Percentiles rank a stretch among this genome's conserved stretches.
These are phyloP conservation scores for Heliconius congener DNA, from an alignment of 1,140 invertebrate species.

Conservation along the genomic window DNA sequence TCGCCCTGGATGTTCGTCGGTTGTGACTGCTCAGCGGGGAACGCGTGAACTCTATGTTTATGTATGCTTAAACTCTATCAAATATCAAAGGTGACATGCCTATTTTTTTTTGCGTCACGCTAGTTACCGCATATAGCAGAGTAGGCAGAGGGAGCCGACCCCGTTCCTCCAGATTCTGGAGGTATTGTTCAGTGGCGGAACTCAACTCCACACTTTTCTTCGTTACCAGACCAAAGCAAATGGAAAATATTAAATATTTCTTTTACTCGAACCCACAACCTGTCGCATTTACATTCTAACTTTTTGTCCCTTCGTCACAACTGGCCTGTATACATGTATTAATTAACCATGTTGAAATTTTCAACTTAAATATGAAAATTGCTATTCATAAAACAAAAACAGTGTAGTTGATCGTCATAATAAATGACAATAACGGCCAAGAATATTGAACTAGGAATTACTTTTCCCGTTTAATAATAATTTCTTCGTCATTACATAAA, in stretches of 20 bases:
- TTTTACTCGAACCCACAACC: too few relatives aligned
- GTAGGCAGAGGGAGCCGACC: too few relatives aligned
- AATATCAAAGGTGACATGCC: neutral
- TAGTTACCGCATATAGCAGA: too few relatives aligned
- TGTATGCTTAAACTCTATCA: neutral
- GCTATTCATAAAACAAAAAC: neutral
- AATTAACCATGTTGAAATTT: neutral
- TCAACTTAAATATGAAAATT: neutral
- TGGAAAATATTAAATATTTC: too few relatives aligned
- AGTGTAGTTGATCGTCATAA: neutral
- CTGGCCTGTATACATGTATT: too few relatives aligned
- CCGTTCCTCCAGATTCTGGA: too few relatives aligned
- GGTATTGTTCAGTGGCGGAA: too few relatives aligned
- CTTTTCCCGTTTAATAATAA: conserved; percentile 30
- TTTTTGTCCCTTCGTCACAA: too few relatives aligned
- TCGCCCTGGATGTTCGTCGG: conserved; percentile 57
- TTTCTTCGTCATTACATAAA: conserved; percentile 52
- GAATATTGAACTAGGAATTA: conserved; percentile 30
- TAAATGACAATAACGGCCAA: conserved; percentile 26
- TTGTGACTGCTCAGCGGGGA: conserved; percentile 68
- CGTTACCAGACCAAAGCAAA: too few relatives aligned
- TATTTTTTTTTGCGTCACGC: too few relatives aligned
- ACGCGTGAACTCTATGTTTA: conserved; percentile 28
- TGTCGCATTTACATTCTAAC: too few relatives aligned
- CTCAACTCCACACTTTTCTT: too few relatives aligned